Percentiles rank a stretch among this genome's conserved stretches.
Evolutionary conservation across 2,797 vertebrate genomes (phyloP).

Genomic region (Coracias cyanogaster): DNA sequence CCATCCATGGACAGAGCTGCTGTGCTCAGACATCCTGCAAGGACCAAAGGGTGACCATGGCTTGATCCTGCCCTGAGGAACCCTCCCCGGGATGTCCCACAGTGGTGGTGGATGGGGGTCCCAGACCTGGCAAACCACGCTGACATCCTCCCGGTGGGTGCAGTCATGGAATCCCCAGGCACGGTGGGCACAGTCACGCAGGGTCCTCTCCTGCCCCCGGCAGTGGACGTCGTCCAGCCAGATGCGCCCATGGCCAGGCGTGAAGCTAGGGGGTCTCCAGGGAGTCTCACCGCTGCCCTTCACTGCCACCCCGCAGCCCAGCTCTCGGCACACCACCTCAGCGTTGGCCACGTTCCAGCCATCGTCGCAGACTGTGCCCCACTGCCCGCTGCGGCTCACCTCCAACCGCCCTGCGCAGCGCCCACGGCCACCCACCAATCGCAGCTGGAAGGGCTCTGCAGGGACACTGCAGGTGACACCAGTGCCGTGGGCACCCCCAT

Average conservation of each 20-base stretch:
- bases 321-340: slow-evolving; percentile 41
- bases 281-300: background rate
- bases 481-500: background rate
- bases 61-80: background rate
- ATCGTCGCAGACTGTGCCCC: slow-evolving; percentile 70
- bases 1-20: too few species aligned
- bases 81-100: accelerated
- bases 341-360: slow-evolving; percentile 26
- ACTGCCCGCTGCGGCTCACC: slow-evolving; percentile 12
- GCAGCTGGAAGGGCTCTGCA: slow-evolving; percentile 41
- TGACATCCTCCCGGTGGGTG: slow-evolving; percentile 59
- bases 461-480: too few species aligned
- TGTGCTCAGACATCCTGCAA: too few species aligned
- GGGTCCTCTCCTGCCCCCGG: slow-evolving; percentile 22
- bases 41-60: too few species aligned
- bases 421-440: background rate
- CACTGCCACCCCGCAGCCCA: slow-evolving; percentile 5
- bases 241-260: background rate
- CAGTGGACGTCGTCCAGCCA: slow-evolving; percentile 68
- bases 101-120: too few species aligned
- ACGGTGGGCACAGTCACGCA: slow-evolving; percentile 44
- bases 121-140: slow-evolving; percentile 14
- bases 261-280: background rate
- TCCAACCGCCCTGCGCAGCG: slow-evolving; percentile 20
- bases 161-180: slow-evolving; percentile 56